phyloP scores from a whole-genome alignment of 2,888 invertebrate species.

The Temnothorax rugatulus region DNA sequence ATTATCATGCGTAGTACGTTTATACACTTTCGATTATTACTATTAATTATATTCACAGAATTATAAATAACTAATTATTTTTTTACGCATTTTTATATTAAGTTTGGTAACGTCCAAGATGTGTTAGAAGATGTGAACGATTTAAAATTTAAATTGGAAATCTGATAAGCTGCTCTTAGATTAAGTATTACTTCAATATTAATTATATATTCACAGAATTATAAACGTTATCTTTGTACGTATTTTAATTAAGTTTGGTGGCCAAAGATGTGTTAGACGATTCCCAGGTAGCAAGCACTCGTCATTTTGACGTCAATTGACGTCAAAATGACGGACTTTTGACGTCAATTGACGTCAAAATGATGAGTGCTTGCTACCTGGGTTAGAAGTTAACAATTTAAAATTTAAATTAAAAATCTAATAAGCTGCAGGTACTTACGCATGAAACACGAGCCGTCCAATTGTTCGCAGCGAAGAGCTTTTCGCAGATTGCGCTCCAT shows the following conservation, averaged over 20 bases:
- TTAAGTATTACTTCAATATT: background rate
- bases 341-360: too few species aligned
- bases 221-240: background rate
- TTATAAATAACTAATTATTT: background rate
- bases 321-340: too few species aligned
- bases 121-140: background rate
- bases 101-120: background rate
- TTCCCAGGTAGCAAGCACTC: too few species aligned
- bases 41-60: background rate
- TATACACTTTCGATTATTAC: background rate
- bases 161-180: too few species aligned
- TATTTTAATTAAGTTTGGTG: background rate
- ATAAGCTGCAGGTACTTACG: slow-evolving; percentile 74
- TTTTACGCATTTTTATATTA: background rate
- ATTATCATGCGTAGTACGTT: background rate
- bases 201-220: background rate
- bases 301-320: too few species aligned
- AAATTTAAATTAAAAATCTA: background rate
- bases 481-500: slow-evolving; percentile 79
- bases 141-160: background rate
- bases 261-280: background rate
- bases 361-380: too few species aligned
- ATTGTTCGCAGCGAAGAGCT: slow-evolving; percentile 57
- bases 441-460: slow-evolving; percentile 75
- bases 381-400: slow-evolving; percentile 24